Evolutionary conservation across 2,888 invertebrate species (phyloP), one percentile per base, ranked within the genome.

Genomic region (Nomada ferruginata): DNA sequence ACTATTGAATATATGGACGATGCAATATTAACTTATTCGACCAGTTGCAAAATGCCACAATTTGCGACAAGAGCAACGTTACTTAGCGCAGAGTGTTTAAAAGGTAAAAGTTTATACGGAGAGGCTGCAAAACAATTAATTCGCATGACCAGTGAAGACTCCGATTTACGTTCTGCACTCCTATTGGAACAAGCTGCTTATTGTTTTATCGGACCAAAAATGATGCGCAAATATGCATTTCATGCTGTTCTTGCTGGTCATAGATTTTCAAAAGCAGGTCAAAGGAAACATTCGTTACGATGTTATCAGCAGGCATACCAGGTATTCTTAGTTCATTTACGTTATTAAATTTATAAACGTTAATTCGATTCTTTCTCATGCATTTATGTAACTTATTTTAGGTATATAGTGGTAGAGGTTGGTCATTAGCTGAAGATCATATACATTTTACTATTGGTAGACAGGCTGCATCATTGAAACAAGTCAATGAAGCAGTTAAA

Each of bases 181-280:
- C 94, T 99, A 73, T 94, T 99, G 66, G 99, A 99, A 93, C 99
- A 99, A 94, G 99, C 99, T 0, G 97, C 99, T 0, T 97, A 98
- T 91, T 98, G 98, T 92, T 99, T 98, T 92, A 94, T 98, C 53
- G 94, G 94, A 4, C 96, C 96, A 44, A 95, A 95, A 72, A 97
- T 98, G 97, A 96, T 97, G 87, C 95, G 99, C 71, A 99, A 99
- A 94, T 99, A 98, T 93, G 98, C 99, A 20, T 98, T 99, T 94
- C 98, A 99, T 92, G 97, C 98, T 95, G 98, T 99, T 26, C 95
- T 99, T 29, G 98, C 99, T 23, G 99, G 99, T 0, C 98, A 99
- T 94, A 95, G 99, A 77, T 99, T 97, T 94, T 98, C 97, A 15
- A 98, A 99, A 93, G 97, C 98, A 18, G 97, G 97, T 0, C 98